phyloP scores from a whole-genome alignment of 2,888 invertebrate species.

The Osedax fenrisi region DNA sequence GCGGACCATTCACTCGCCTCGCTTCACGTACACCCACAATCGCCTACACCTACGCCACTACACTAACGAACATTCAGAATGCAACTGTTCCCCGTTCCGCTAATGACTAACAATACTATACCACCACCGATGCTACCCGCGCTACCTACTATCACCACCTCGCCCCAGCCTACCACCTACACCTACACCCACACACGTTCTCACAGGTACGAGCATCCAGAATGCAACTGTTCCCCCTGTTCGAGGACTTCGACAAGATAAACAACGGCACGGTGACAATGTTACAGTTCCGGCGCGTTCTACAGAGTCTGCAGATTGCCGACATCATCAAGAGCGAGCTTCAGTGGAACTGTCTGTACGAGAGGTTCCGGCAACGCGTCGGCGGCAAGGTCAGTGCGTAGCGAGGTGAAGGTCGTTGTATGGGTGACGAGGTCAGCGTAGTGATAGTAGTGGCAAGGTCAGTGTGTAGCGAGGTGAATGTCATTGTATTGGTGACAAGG shows the following conservation, averaged over 20 bases:
- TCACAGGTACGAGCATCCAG: conserved; percentile 46
- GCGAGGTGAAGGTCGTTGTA: too few species aligned
- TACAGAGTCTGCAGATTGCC: conserved; percentile 47
- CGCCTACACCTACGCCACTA: too few species aligned
- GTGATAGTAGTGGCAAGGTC: too few species aligned
- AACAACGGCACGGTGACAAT: conserved; percentile 49
- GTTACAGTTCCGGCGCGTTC: conserved; percentile 48
- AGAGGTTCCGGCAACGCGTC: conserved; percentile 46
- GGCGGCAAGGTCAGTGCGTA: conserved; percentile 33
- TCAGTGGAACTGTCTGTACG: conserved; percentile 44
- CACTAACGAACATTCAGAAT: too few species aligned
- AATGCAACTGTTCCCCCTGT: conserved; percentile 50
- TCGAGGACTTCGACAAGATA: conserved; percentile 49
- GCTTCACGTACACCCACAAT: too few species aligned
- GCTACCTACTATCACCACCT: neutral
- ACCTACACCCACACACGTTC: neutral
- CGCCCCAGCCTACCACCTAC: neutral
- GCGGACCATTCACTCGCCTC: too few species aligned
- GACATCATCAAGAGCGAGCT: conserved; percentile 42
- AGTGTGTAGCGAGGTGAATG: too few species aligned
- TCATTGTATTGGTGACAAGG: too few species aligned
- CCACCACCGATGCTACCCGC: neutral
- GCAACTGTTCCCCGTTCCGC: too few species aligned
- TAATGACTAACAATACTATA: too few species aligned
- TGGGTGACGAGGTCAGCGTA: too few species aligned